These are phyloP conservation scores for Psylliodes chrysocephalus DNA, from an alignment of 2,888 invertebrate genomes.

Conservation along the genomic window DNA sequence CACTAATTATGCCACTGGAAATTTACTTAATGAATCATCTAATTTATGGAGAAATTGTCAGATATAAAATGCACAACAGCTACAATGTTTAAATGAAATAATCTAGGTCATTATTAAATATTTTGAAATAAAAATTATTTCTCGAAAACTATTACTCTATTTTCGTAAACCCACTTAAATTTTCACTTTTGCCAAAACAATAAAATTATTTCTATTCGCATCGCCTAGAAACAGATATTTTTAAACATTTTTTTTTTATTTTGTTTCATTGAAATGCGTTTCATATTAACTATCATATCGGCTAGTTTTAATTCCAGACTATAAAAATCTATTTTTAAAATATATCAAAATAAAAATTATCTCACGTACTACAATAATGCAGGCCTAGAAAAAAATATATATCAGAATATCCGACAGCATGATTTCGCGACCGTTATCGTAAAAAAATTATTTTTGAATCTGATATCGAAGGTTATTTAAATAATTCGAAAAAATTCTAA, in stretches of 20 bases:
- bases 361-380: slow-evolving; percentile 26
- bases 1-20: too few relatives aligned
- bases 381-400: slow-evolving; percentile 12
- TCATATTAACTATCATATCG: slow-evolving; percentile 20
- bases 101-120: too few relatives aligned
- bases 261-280: too few relatives aligned
- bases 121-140: too few relatives aligned
- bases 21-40: too few relatives aligned
- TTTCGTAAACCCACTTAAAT: too few relatives aligned
- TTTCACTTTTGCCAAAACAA: background rate
- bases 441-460: background rate
- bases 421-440: background rate
- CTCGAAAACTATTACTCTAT: too few relatives aligned
- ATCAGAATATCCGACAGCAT: background rate
- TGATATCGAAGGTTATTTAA: background rate
- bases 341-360: slow-evolving; percentile 41
- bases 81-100: too few relatives aligned
- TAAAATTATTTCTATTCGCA: slow-evolving; percentile 2
- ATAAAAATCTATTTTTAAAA: slow-evolving; percentile 36
- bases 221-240: slow-evolving; percentile 17
- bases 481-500: background rate
- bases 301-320: slow-evolving; percentile 26
- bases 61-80: too few relatives aligned
- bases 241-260: slow-evolving; percentile 26
- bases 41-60: too few relatives aligned